Evolutionary conservation across 2,797 vertebrate species (phyloP).

Genomic region (Philypnodon macrostomus): DNA sequence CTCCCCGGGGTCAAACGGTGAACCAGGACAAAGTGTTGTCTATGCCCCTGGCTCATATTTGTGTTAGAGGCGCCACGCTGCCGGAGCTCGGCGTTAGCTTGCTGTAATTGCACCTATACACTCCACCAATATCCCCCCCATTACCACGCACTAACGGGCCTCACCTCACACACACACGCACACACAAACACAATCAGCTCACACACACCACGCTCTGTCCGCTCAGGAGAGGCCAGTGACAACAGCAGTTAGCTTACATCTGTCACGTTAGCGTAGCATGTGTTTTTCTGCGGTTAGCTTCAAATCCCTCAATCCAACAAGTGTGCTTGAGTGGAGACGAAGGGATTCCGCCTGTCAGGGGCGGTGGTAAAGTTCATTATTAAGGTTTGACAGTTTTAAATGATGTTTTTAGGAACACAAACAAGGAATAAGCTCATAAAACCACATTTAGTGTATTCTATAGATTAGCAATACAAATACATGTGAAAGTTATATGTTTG

Average conservation of each 20-base stretch:
- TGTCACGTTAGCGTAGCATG: conserved; percentile 47
- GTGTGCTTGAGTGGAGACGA: conserved; percentile 13
- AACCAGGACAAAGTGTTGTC: conserved; percentile 71
- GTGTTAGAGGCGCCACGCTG: conserved; percentile 69
- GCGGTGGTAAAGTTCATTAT: conserved; percentile 21
- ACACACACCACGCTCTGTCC: conserved; percentile 65
- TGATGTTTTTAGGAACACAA: conserved; percentile 18
- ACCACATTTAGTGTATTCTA: neutral
- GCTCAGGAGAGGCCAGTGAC: conserved; percentile 57
- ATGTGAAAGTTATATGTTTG: neutral
- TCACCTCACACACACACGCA: conserved; percentile 42
- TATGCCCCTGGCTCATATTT: conserved; percentile 70
- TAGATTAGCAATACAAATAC: conserved; percentile 1
- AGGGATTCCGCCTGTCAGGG: conserved; percentile 44
- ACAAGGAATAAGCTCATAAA: conserved; percentile 2
- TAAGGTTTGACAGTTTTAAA: conserved; percentile 20
- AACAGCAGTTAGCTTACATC: conserved; percentile 66
- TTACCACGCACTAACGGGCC: conserved; percentile 70
- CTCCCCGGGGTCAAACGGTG: conserved; percentile 51
- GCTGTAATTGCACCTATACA: conserved; percentile 73
- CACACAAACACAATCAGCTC: conserved; percentile 48
- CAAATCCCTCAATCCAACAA: conserved; percentile 32
- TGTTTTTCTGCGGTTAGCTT: conserved; percentile 53
- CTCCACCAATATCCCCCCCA: conserved; percentile 75
- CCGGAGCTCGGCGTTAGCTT: conserved; percentile 69